Evolutionary conservation across 1,140 invertebrate genomes (phyloP).

Genomic region (Drosophila tani): DNA sequence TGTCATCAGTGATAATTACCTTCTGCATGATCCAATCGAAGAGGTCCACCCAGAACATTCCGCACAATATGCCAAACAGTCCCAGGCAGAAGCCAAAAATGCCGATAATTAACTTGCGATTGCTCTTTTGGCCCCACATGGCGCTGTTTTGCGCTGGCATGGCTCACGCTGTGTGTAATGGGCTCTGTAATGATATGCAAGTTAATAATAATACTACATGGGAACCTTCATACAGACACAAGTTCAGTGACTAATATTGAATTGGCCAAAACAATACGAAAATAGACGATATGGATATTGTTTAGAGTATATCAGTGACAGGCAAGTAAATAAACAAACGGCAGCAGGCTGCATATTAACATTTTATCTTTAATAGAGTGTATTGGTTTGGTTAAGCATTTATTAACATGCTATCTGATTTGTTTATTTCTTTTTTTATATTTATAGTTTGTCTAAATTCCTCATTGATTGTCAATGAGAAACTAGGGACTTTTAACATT

Average conservation of each 20-base stretch:
- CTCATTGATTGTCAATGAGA: neutral
- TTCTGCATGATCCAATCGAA: slow-evolving; percentile 81
- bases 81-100: slow-evolving; percentile 75
- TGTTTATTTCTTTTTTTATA: neutral
- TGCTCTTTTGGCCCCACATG: slow-evolving; percentile 63
- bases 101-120: slow-evolving; percentile 69
- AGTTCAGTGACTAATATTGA: slow-evolving; percentile 2
- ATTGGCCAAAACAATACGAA: neutral
- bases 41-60: slow-evolving; percentile 81
- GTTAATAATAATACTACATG: slow-evolving; percentile 17
- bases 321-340: slow-evolving; percentile 10
- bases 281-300: slow-evolving; percentile 3
- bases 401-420: neutral
- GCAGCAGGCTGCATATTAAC: neutral
- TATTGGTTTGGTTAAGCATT: neutral
- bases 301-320: slow-evolving; percentile 13
- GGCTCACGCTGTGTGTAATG: slow-evolving; percentile 32
- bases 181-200: slow-evolving; percentile 49
- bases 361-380: slow-evolving; percentile 2
- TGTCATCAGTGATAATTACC: slow-evolving; percentile 50
- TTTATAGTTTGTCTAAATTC: neutral
- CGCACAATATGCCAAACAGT: slow-evolving; percentile 72
- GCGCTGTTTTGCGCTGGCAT: slow-evolving; percentile 67
- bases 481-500: no score
- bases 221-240: neutral